Evolutionary conservation across 2,113 vertebrate species (phyloP).

Genomic region (Xiphophorus couchianus): DNA sequence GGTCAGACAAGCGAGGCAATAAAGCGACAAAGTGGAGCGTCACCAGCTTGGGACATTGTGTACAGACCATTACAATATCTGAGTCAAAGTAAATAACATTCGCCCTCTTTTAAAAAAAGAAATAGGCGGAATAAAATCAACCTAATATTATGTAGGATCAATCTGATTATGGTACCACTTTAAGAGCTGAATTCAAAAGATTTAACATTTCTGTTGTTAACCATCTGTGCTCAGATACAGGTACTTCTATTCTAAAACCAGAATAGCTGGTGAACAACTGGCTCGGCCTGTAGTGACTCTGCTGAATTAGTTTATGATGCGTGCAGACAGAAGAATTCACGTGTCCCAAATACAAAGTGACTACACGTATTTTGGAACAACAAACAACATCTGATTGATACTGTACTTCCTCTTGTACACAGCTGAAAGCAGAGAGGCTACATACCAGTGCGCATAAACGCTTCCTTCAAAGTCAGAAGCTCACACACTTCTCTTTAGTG

Average conservation of each 20-base stretch:
- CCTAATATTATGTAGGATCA: neutral
- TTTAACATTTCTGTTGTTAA: neutral
- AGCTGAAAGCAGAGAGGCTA: neutral
- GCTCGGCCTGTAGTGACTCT: neutral
- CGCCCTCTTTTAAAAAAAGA: no score
- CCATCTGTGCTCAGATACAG: no score
- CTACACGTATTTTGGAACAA: neutral
- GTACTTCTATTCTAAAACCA: neutral
- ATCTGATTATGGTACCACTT: neutral
- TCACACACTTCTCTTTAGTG: no score
- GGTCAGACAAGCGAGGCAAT: constrained; percentile 55
- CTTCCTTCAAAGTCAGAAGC: no score
- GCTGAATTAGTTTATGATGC: neutral
- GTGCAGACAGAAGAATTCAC: neutral
- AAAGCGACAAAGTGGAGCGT: constrained; percentile 34
- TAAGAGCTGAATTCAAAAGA: neutral
- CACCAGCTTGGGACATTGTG: constrained; percentile 12
- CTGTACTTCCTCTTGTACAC: neutral
- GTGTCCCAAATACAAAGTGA: neutral
- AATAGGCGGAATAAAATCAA: no score
- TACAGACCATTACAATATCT: neutral
- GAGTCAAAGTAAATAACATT: neutral
- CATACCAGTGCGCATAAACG: neutral
- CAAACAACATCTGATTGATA: no score
- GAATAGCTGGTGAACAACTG: neutral